phyloP scores from a whole-genome alignment of 2,113 vertebrate species.

The Microcebus ravelobensis region DNA sequence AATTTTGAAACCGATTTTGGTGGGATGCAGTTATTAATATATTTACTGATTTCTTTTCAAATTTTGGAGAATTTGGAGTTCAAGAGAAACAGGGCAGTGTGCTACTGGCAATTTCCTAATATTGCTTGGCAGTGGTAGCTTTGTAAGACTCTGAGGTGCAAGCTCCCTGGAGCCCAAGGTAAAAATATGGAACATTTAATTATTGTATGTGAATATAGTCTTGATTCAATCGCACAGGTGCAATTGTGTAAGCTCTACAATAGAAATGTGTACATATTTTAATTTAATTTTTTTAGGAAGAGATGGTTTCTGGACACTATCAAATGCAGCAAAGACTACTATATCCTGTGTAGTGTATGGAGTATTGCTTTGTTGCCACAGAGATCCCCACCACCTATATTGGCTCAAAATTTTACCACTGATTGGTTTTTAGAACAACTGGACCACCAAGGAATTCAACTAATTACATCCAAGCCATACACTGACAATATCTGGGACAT shows the following conservation, averaged over 20 bases:
- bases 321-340: not conserved
- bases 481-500: not conserved
- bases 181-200: not conserved
- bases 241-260: not conserved
- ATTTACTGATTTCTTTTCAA: not conserved
- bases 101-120: not conserved
- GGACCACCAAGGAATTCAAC: too few relatives aligned
- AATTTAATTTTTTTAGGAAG: not conserved
- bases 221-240: not conserved
- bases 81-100: not conserved
- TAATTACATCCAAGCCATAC: not conserved
- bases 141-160: not conserved
- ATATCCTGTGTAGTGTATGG: not conserved
- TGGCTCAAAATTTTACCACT: not conserved
- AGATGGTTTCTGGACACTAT: not conserved
- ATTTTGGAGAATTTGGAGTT: not conserved
- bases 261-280: not conserved
- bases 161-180: not conserved
- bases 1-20: not conserved
- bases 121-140: accelerated
- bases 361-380: not conserved
- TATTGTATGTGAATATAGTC: not conserved
- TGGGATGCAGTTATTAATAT: not conserved
- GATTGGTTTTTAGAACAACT: not conserved
- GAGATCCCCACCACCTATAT: not conserved